Evolutionary conservation across 2,113 vertebrate genomes (phyloP).

Genomic region (Merops nubicus): DNA sequence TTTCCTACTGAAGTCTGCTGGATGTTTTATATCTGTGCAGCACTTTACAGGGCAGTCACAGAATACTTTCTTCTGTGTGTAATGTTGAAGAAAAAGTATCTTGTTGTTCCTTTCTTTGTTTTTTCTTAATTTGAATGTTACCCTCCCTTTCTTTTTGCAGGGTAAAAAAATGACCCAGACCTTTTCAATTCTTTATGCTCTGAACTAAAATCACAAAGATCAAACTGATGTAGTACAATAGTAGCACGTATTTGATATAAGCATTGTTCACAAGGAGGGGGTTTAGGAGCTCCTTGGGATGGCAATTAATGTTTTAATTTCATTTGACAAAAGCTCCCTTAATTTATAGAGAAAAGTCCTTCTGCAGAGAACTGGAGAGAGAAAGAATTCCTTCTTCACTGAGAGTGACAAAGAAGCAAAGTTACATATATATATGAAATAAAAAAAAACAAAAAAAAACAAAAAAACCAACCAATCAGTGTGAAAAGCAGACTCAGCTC

Average conservation of each 20-base stretch:
- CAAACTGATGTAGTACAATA: not conserved
- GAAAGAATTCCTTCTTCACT: not conserved
- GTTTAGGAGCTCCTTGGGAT: not conserved
- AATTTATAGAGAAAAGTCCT: not conserved
- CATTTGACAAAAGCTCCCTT: not conserved
- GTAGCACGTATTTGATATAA: not conserved
- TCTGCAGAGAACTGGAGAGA: not conserved
- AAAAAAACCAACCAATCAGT: not conserved
- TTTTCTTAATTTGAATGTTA: not conserved
- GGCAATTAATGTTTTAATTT: not conserved
- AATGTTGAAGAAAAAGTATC: not conserved
- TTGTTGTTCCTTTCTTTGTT: not conserved
- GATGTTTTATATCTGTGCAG: not conserved
- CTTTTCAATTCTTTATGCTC: not conserved
- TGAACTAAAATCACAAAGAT: not conserved
- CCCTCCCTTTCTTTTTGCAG: not conserved
- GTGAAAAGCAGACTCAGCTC: not conserved
- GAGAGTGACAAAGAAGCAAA: not conserved
- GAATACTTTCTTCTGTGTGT: not conserved
- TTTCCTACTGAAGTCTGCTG: not conserved
- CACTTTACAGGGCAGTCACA: not conserved
- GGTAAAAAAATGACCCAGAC: not conserved
- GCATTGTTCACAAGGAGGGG: not conserved
- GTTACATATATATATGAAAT: not conserved
- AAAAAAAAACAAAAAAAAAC: too few species aligned